Evolutionary conservation across 2,888 invertebrate species (phyloP).

Genomic region (Megaustenia siamemsis): DNA sequence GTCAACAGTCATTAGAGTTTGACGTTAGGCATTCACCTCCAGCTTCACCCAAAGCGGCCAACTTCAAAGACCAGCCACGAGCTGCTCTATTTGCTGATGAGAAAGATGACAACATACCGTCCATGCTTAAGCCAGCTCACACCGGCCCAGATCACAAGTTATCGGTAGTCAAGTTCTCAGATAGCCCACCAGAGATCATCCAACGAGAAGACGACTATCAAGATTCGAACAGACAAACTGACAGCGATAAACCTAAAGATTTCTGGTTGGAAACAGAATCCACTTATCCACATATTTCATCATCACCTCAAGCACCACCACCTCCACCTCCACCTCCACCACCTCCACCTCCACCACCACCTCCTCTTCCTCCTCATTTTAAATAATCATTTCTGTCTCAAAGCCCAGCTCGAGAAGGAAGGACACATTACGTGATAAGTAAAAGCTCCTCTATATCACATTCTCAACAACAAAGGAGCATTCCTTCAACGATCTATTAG

Average conservation of each 20-base stretch:
- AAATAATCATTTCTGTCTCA: not conserved
- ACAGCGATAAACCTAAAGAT: not conserved
- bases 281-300: not conserved
- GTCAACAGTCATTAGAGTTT: conserved; percentile 45
- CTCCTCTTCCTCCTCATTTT: not conserved
- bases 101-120: no score
- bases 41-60: not conserved
- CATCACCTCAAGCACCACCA: conserved; percentile 49
- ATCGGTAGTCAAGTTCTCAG: conserved; percentile 53
- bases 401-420: no score
- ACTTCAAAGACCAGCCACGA: not conserved
- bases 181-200: conserved; percentile 57
- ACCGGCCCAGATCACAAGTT: no score
- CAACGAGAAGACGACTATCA: conserved; percentile 13
- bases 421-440: no score
- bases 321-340: conserved; percentile 60
- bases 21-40: not conserved
- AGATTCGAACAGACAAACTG: not conserved
- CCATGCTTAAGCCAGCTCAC: no score
- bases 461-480: no score
- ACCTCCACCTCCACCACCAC: conserved; percentile 42
- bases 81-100: no score
- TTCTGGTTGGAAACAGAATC: not conserved
- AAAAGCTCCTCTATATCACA: no score
- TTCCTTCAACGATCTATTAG: no score